Percentiles rank a stretch among this genome's conserved stretches.
Evolutionary conservation across 1,140 invertebrate species (phyloP).

Genomic region (Drosophila erecta): DNA sequence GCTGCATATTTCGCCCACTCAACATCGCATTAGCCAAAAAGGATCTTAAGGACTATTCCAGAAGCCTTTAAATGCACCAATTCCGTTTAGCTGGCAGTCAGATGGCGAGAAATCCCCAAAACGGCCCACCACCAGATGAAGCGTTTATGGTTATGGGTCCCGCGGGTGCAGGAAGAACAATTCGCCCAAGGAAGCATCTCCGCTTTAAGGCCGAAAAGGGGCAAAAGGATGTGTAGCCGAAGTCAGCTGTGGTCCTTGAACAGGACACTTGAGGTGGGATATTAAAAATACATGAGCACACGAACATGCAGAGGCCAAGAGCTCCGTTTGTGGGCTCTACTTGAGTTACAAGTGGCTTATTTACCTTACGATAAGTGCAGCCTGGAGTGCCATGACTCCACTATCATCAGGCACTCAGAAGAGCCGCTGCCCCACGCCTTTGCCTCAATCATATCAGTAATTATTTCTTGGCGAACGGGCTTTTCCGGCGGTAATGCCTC

Average conservation of each 20-base stretch:
- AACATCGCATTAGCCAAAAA: conserved; percentile 21
- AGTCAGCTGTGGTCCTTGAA: conserved; percentile 34
- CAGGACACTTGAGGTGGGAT: conserved; percentile 75
- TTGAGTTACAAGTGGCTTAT: conserved; percentile 81
- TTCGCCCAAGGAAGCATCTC: conserved; percentile 15
- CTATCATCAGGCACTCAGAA: conserved; percentile 16
- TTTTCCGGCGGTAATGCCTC: conserved; percentile 37
- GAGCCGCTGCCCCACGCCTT: not conserved
- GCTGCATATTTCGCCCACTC: not conserved
- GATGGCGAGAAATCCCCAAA: conserved; percentile 15
- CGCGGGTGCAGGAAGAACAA: conserved; percentile 62
- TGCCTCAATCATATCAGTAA: conserved; percentile 72
- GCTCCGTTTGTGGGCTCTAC: conserved; percentile 35
- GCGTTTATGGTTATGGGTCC: conserved; percentile 76
- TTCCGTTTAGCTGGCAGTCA: conserved; percentile 26
- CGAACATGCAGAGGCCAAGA: conserved; percentile 7
- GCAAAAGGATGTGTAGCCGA: conserved; percentile 32
- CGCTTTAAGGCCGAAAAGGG: conserved; percentile 75
- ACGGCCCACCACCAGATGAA: conserved; percentile 28
- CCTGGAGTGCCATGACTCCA: conserved; percentile 73
- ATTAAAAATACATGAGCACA: conserved; percentile 78
- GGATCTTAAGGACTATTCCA: conserved; percentile 51
- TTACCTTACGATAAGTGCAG: conserved; percentile 81
- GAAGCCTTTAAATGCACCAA: conserved; percentile 66
- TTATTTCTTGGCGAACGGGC: conserved; percentile 56